A percentile compares a stretch with the other conserved stretches of the same genome.
phyloP scores from a whole-genome alignment of 2,888 invertebrate species.

The Lasiommata megera region DNA sequence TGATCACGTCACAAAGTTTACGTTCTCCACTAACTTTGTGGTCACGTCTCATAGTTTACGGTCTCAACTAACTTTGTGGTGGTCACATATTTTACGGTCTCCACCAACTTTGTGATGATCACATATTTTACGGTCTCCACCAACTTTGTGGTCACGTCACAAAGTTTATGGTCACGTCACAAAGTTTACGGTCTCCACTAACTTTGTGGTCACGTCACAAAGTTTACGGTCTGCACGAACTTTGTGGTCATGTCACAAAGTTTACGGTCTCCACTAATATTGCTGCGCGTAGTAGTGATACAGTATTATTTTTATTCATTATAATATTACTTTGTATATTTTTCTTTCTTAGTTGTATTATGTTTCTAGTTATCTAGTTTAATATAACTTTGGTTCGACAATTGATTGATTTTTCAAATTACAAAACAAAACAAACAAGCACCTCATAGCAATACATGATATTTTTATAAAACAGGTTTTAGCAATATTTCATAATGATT shows the following conservation, averaged over 20 bases:
- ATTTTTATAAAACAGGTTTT: slow-evolving; percentile 21
- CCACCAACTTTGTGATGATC: background rate
- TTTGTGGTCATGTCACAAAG: slow-evolving; percentile 19
- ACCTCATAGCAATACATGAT: slow-evolving; percentile 31
- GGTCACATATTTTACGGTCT: background rate
- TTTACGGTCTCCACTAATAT: slow-evolving; percentile 52
- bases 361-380: slow-evolving; percentile 61
- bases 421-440: slow-evolving; percentile 20
- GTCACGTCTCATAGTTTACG: slow-evolving; percentile 17
- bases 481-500: slow-evolving; percentile 14
- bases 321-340: slow-evolving; percentile 66
- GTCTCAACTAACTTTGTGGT: slow-evolving; percentile 38
- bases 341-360: slow-evolving; percentile 65
- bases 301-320: slow-evolving; percentile 78
- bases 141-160: background rate
- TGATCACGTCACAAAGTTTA: slow-evolving; percentile 24
- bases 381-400: slow-evolving; percentile 45
- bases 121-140: slow-evolving; percentile 41
- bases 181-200: background rate
- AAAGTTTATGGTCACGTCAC: background rate
- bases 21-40: slow-evolving; percentile 39
- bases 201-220: background rate
- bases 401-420: slow-evolving; percentile 29
- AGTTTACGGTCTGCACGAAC: background rate
- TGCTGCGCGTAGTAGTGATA: slow-evolving; percentile 70